Conservation (phyloP, 2,113 vertebrate genomes). For the Loxodonta africana region DNA sequence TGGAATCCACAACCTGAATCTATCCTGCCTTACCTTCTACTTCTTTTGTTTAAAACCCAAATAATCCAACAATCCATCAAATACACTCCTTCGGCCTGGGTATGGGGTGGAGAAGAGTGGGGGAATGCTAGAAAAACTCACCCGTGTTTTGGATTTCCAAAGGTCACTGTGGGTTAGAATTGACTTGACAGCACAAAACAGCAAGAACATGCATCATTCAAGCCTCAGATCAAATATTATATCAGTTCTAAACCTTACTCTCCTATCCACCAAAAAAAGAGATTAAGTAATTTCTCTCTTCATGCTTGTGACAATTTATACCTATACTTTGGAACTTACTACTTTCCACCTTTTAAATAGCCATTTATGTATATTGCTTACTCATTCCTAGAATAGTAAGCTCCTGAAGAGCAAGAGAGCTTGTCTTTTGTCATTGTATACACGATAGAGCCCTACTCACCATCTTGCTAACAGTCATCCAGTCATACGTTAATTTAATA, state of each 20-base stretch:
- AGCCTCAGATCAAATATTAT: neutral
- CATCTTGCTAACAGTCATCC: neutral
- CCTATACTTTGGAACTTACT: neutral
- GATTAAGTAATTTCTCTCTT: neutral
- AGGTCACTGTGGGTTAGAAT: neutral
- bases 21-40: neutral
- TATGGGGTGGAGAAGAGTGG: too few species aligned
- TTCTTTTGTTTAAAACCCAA: neutral
- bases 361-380: neutral
- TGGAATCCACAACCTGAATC: neutral
- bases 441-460: neutral
- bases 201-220: neutral
- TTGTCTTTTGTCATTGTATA: neutral
- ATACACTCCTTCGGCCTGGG: neutral
- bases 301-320: neutral
- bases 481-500: neutral
- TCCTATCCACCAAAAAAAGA: constrained; percentile 3
- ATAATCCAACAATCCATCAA: neutral
- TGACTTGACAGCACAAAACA: neutral
- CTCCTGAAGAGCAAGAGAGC: neutral
- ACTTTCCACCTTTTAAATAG: neutral
- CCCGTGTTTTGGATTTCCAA: neutral
- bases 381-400: neutral
- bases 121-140: neutral
- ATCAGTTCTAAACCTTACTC: neutral